phyloP scores from a whole-genome alignment of 2,888 invertebrate species.

The Steinernema scapterisci region DNA sequence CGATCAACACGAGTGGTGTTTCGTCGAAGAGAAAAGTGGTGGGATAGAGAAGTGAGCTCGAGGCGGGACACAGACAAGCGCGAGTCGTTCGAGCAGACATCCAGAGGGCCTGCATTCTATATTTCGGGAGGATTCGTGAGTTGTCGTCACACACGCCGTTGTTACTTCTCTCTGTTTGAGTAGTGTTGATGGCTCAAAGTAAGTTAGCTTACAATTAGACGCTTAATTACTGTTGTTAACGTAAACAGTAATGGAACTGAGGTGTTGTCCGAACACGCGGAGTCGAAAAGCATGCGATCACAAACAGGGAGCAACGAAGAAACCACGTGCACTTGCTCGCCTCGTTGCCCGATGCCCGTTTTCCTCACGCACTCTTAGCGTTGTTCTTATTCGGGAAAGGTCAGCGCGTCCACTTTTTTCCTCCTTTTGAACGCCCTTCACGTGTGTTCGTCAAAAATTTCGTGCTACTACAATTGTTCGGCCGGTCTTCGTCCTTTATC shows the following conservation, averaged over 20 bases:
- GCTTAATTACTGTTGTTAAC: constrained; percentile 16
- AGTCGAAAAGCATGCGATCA: constrained; percentile 11
- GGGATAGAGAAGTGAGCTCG: constrained; percentile 32
- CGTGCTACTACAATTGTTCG: constrained; percentile 2
- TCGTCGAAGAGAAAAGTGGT: constrained; percentile 29
- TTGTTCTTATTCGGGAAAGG: constrained; percentile 27
- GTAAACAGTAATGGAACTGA: constrained; percentile 1
- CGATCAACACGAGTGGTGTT: constrained; percentile 20
- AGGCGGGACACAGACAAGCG: constrained; percentile 32
- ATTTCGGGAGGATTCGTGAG: constrained; percentile 31
- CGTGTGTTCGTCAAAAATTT: constrained; percentile 4
- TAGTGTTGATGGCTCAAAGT: constrained; percentile 23
- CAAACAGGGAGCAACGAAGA: neutral
- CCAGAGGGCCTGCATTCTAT: constrained; percentile 33
- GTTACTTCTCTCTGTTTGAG: constrained; percentile 22
- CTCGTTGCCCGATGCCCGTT: constrained; percentile 15
- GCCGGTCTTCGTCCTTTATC: neutral
- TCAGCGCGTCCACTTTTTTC: constrained; percentile 21
- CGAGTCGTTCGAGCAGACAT: constrained; percentile 29
- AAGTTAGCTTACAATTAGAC: constrained; percentile 2
- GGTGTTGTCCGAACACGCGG: neutral
- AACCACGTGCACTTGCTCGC: constrained; percentile 12
- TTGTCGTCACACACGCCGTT: constrained; percentile 33
- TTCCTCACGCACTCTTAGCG: constrained; percentile 20
- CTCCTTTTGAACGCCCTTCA: neutral